phyloP scores from a whole-genome alignment of 1,140 invertebrate species.

The Heliconius himera region DNA sequence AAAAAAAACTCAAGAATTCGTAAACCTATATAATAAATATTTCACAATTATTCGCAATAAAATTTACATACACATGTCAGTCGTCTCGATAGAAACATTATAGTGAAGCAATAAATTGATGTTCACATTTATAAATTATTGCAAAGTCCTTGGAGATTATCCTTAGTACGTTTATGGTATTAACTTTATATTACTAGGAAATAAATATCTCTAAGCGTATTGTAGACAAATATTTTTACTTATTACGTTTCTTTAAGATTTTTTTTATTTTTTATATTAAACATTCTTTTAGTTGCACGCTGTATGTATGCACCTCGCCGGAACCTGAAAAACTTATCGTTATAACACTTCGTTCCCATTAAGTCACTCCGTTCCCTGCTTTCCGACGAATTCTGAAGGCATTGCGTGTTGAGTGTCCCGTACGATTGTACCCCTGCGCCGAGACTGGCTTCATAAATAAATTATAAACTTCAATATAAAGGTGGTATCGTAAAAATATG shows the following conservation, averaged over 20 bases:
- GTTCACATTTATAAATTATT: not conserved
- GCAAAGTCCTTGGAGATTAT: conserved; percentile 2
- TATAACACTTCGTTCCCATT: not conserved
- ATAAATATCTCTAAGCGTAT: not conserved
- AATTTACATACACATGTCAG: conserved; percentile 8
- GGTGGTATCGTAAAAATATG: not conserved
- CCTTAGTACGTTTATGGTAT: not conserved
- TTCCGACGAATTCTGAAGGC: not conserved
- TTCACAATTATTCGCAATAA: not conserved
- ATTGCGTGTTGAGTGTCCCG: not conserved
- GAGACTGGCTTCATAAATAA: too few species aligned
- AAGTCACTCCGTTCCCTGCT: not conserved
- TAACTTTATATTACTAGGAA: not conserved
- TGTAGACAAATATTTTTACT: not conserved
- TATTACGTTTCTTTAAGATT: not conserved
- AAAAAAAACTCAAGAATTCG: too few species aligned
- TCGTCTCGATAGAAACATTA: conserved; percentile 2
- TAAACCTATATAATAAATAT: not conserved
- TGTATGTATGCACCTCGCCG: too few species aligned
- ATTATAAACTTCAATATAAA: not conserved
- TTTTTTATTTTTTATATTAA: not conserved
- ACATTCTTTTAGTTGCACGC: not conserved
- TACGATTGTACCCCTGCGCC: too few species aligned
- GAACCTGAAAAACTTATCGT: too few species aligned
- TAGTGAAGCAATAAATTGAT: not conserved